Evolutionary conservation across 2,888 invertebrate species (phyloP), one percentile per base, ranked within the genome.

Genomic region (Endotricha flammealis): DNA sequence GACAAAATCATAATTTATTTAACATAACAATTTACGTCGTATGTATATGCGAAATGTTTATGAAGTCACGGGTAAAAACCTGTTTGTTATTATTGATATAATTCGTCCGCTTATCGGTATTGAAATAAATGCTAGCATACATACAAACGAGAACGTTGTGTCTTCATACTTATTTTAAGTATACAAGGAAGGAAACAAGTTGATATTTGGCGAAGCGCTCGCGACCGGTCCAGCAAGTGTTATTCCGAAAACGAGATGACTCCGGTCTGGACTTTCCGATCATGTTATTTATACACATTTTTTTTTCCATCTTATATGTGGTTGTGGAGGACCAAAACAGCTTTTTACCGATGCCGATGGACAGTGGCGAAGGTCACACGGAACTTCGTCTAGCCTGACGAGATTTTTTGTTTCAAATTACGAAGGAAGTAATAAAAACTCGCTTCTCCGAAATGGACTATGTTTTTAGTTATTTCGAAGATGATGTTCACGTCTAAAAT

Each of bases 181-280:
- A 9, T 61, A 70, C 65, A 61, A 82, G 85, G 85, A 82, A 85
- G 82, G 85, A 85, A 83, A 85, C 82, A 66, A 50, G 79, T 79
- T 80, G 80, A 72, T 81, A 80, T 85, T 83, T 79, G 74, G 71
- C 65, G 67, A 66, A 64, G 64, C 53, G 58, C 40, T 56, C 47
- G 42, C 48, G 65, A 85, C 85, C 83, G 85, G 85, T 86, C 79
- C 60, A 59, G 64, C 83, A 80, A 86, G 83, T 85, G 82, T 75
- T 86, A 82, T 85, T 85, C 83, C 76, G 73, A 79, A 76, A 78
- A 76, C 80, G 62, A 77, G 80, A 81, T 73, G 71, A 57, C 71
- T 74, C 32, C 40, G 33, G 29, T 29, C 73, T 74, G 83, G 83
- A 75, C 82, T 85, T 82, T 81, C 85, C 83, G 79, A 80, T 68